Base-by-base conservation (phyloP, 2,888 invertebrate species). In the Pyralis farinalis region DNA sequence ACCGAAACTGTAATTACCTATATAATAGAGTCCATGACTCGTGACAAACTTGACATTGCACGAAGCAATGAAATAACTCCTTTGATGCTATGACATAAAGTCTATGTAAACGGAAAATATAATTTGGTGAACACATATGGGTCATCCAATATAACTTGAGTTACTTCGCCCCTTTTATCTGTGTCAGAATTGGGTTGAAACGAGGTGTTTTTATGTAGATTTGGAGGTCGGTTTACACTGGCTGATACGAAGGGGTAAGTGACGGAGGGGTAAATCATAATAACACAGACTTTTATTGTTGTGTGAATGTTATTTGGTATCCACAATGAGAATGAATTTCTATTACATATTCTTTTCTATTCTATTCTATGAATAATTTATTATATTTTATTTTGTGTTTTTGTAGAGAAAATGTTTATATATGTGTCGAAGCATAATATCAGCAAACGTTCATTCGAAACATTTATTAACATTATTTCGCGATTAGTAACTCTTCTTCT, bases 211-310 rank as follows among this genome's bases (percentile, higher is more conserved):
- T 7, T 25, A 25, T n/a, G 25, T 25, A 5, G 25, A 25, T 7
- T 20, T 29, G 43, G 34, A 42, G 62, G 44, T 62, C 59, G 54
- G 43, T 34, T 37, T 54, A 40, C 12, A 35, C 16, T 51, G 55
- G 63, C 45, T 1, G 33, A 31, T 42, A 31, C 43, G 49, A 32
- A 39, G 56, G 60, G 53, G 53, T 53, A 49, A 63, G 55, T 56
- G 53, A 55, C 51, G 25, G 16, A 45, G 49, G 47, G 49, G 54
- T 64, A 67, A 61, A 67, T 70, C 65, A 66, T 66, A 62, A 66
- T 67, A 66, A 61, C 51, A 52, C 40, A 55, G 59, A 69, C 65
- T 66, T 70, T 67, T 66, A 70, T 68, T 59, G 53, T 59, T 40
- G 44, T 50, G 45, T 47, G 47, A 44, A 37, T 49, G 12, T 39